A percentile compares a stretch with the other conserved stretches of the same genome.
phyloP scores from a whole-genome alignment of 2,797 vertebrate species.

The Mallotus villosus region DNA sequence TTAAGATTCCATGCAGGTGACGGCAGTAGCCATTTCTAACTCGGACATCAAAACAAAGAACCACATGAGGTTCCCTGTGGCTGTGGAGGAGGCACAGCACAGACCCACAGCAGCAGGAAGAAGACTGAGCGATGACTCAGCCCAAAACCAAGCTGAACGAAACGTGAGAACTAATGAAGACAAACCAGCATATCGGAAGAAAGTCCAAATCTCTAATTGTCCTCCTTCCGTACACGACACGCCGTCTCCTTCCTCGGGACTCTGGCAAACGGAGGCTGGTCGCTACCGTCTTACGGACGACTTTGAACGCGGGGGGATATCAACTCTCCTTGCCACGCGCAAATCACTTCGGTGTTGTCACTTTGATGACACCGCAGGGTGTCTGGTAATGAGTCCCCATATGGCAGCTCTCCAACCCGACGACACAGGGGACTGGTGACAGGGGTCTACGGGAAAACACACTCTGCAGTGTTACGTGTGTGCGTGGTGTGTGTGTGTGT shows the following conservation, averaged over 20 bases:
- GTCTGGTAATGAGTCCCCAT: slow-evolving; percentile 61
- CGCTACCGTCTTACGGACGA: slow-evolving; percentile 50
- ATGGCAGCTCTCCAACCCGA: slow-evolving; percentile 46
- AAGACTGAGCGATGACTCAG: neutral
- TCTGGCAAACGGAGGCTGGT: slow-evolving; percentile 30
- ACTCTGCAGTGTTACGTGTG: neutral
- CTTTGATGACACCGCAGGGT: slow-evolving; percentile 60
- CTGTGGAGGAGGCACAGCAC: neutral
- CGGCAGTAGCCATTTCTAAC: no score
- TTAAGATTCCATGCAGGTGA: no score
- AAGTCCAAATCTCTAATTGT: slow-evolving; percentile 55
- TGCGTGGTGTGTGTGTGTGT: neutral
- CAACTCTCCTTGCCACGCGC: slow-evolving; percentile 57
- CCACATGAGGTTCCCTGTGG: neutral
- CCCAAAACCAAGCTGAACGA: slow-evolving; percentile 4
- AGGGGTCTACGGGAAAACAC: neutral
- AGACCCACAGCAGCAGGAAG: neutral
- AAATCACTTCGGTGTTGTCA: slow-evolving; percentile 66
- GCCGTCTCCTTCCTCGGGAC: slow-evolving; percentile 50
- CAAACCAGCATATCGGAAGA: slow-evolving; percentile 40
- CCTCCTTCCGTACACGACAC: slow-evolving; percentile 60
- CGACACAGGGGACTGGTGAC: slow-evolving; percentile 14
- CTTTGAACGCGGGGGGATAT: slow-evolving; percentile 60
- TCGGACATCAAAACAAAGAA: neutral
- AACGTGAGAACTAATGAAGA: slow-evolving; percentile 45